Evolutionary conservation across 2,888 invertebrate genomes (phyloP), one percentile per base, ranked within the genome.

Genomic region (Spilarctia lutea): DNA sequence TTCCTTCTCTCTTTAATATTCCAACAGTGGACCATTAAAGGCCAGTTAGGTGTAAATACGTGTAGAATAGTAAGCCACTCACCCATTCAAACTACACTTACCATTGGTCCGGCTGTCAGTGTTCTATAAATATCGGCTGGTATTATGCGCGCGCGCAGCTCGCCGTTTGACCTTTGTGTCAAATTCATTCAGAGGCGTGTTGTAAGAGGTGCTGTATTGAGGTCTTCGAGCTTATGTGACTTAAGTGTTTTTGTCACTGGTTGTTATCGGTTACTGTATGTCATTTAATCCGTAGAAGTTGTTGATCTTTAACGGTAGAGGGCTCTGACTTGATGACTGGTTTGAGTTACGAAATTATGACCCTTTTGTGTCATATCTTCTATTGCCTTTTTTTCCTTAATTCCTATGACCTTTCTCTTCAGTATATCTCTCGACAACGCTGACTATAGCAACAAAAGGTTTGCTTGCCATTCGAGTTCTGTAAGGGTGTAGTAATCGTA

Each of bases 111-210:
- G 84, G 78, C 75, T 80, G 83, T 80, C 79, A 79, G 77, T 48
- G 75, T 74, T 84, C 85, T 85, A 85, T 85, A 86, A 86, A 85
- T 85, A 85, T 77, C 72, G 68, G 16, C 0, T 60, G 68, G 72
- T 68, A 71, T 76, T 82, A 76, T 82, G 81, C 84, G 83, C 82
- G 66, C n/a, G 71, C 79, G 76, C 70, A 76, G 65, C 79, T 72
- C 77, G 73, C 65, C 65, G 84, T 65, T 74, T 85, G 84, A 85
- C 85, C 85, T 85, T 80, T 83, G 86, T 86, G 85, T 85, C 85
- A 85, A 86, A 86, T 80, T 82, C 79, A 85, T 86, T 86, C 82
- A 52, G 72, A 83, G 78, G 77, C 77, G 77, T 73, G 75, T 39
- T 63, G 56, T 67, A 39, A 45, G 39, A 65, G 56, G 72, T 72